Evolutionary conservation across 1,140 invertebrate species (phyloP).

Genomic region (Drosophila azteca): DNA sequence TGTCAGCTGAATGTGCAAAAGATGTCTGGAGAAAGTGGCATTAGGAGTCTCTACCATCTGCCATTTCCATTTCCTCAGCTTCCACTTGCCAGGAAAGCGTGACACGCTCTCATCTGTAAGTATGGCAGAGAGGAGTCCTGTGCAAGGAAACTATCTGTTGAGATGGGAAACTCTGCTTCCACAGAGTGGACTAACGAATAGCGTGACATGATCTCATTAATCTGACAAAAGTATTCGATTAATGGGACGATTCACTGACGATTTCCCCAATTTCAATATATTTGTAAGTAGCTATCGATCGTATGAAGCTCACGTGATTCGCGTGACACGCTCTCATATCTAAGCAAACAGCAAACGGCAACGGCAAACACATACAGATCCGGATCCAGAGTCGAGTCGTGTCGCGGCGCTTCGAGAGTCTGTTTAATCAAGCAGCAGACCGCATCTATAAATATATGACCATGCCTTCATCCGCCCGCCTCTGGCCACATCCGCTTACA

Average conservation of each 20-base stretch:
- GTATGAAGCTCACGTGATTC: too few species aligned
- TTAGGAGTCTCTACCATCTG: not conserved
- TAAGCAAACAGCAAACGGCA: not conserved
- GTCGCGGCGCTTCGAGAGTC: slow-evolving; percentile 4
- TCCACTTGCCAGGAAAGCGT: not conserved
- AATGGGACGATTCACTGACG: too few species aligned
- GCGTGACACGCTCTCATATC: too few species aligned
- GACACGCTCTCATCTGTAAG: too few species aligned
- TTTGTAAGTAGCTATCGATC: too few species aligned
- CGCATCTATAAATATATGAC: slow-evolving; percentile 49
- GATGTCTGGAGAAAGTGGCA: not conserved
- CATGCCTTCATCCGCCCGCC: not conserved
- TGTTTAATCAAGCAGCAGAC: slow-evolving; percentile 50
- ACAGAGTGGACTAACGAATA: too few species aligned
- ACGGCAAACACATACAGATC: slow-evolving; percentile 9
- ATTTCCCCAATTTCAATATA: too few species aligned
- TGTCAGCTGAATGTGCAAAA: slow-evolving; percentile 36
- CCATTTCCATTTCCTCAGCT: not conserved
- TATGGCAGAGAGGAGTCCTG: too few species aligned
- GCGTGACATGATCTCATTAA: too few species aligned
- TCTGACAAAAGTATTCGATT: too few species aligned
- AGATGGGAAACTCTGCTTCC: too few species aligned
- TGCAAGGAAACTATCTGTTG: too few species aligned
- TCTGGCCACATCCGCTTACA: not conserved
- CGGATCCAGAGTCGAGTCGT: not conserved